Evolutionary conservation across 1,140 invertebrate genomes (phyloP), one percentile per base, ranked within the genome.

Genomic region (Neodiprion fabricii): DNA sequence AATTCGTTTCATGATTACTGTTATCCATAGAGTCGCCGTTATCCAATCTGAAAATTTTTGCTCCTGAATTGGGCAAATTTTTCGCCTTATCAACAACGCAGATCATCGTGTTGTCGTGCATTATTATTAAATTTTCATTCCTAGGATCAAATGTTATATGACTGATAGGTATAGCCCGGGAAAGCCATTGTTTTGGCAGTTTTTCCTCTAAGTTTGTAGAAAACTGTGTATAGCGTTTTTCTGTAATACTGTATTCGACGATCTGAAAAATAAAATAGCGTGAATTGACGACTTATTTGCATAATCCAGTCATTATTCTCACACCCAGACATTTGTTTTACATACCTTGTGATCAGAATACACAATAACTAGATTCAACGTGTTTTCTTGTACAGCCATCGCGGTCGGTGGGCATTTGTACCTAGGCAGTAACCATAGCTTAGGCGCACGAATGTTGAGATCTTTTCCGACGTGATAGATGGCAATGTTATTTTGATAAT

Each of bases 321-420:
- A 61, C 53, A 17, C 53, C 53, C 53, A 12, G 9, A 9, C 11
- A 61, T 61, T 17, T 12, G 5, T 61, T 61, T 17, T 61, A 75
- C 75, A 87, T 85, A 93, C 93, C 89, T 92, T 93, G 78, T 93
- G 92, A 89, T 95, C 92, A 1, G 93, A 89, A 86, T 95, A 95
- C 5, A 90, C 91, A 9, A 94, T 85, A 28, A 95, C 88, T 8
- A 95, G 81, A 76, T 88, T 89, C 9, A 90, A 85, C 0, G 83
- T 83, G 1, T 80, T 76, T 21, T 89, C 86, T 76, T 94, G 90
- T 9, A 95, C 85, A 5, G 91, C 89, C 75, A 95, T 83, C 0
- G 93, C 92, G 1, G 93, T 93, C 0, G 92, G 90, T 48, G 91
- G 84, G 70, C 89, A 92, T 1, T 85, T 82, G 79, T 94, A 93